Evolutionary conservation across 92 coral and sea anemone genomes (phyloP).

Genomic region (Zoanthus solanderi): DNA sequence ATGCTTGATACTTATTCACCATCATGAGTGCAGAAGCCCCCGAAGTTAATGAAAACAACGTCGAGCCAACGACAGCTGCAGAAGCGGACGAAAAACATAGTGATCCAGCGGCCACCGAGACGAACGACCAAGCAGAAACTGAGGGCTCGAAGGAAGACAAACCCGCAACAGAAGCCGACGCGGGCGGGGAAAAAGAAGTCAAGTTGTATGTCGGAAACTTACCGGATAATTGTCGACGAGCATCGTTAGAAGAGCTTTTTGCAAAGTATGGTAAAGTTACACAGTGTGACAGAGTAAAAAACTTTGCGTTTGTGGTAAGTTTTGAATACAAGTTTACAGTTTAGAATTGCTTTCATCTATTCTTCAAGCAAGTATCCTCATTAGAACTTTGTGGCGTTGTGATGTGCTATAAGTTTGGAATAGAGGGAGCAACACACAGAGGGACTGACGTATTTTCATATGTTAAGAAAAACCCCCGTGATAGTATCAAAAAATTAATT

Average conservation of each 20-base stretch:
- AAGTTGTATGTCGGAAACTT: conserved; percentile 94
- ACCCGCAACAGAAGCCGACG: conserved; percentile 23
- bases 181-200: conserved; percentile 52
- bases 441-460: too few relatives aligned
- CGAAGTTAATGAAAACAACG: conserved; percentile 15
- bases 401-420: too few relatives aligned
- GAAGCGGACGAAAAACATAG: conserved; percentile 9
- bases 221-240: conserved; percentile 89
- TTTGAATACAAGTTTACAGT: background rate
- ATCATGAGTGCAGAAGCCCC: conserved; percentile 26
- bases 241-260: conserved; percentile 77
- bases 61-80: conserved; percentile 9
- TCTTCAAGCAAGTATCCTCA: too few relatives aligned
- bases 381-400: too few relatives aligned
- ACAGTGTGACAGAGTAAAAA: conserved; percentile 94
- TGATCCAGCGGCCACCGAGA: conserved; percentile 27
- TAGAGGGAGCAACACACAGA: too few relatives aligned
- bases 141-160: conserved; percentile 15
- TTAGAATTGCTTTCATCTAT: too few relatives aligned
- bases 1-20: background rate
- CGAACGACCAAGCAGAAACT: conserved; percentile 28
- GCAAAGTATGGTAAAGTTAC: conserved; percentile 88
- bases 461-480: too few relatives aligned
- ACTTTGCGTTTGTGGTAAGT: conserved; percentile 98
- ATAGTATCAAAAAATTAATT: too few relatives aligned